Evolutionary conservation across 2,888 invertebrate species (phyloP), one percentile per base, ranked within the genome.

Genomic region (Nysson spinosus): DNA sequence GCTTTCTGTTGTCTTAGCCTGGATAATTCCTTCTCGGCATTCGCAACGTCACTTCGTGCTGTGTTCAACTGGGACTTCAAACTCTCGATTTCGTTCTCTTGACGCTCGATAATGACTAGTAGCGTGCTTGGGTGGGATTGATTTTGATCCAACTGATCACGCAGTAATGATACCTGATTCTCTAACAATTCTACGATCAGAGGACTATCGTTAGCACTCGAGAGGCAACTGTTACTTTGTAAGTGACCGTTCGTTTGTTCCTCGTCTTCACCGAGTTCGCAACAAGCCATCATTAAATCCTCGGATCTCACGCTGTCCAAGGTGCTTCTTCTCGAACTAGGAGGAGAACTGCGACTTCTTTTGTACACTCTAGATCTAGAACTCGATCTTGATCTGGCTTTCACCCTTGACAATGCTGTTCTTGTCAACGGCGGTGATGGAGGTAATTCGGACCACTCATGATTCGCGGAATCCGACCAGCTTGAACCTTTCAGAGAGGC

Each of bases 1-100:
- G 90, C 89, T 85, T 93, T 92, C 37, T 92, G 86, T 84, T 93
- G 93, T 39, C 93, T 91, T 64, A 94, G 87, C 77, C 93, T 90
- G 49, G 92, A 90, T 65, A 95, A 90, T 82, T 95, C 94, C 65
- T 92, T 92, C 87, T 94, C 94, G 1, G 93, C 91, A 32, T 90
- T 89, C 49, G 89, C 90, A 6, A 92, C 89, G 64, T 93, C 92
- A 51, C 88, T 90, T 4, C 91, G 86, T 7, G 92, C 91, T 34
- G 90, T 87, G 71, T 90, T 91, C 12, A 94, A 86, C 79, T 94
- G 93, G 65, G 91, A 91, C 76, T 93, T 92, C 37, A 95, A 88
- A 72, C 92, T 93, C 72, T 91, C 91, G 70, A 93, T 91, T 86
- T 93, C 92, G 61, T 90, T 90, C 35, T 91, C 89, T 82, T 92